Evolutionary conservation across 2,113 vertebrate species (phyloP), one percentile per base, ranked within the genome.

Genomic region (Chascanopsetta lugubris): DNA sequence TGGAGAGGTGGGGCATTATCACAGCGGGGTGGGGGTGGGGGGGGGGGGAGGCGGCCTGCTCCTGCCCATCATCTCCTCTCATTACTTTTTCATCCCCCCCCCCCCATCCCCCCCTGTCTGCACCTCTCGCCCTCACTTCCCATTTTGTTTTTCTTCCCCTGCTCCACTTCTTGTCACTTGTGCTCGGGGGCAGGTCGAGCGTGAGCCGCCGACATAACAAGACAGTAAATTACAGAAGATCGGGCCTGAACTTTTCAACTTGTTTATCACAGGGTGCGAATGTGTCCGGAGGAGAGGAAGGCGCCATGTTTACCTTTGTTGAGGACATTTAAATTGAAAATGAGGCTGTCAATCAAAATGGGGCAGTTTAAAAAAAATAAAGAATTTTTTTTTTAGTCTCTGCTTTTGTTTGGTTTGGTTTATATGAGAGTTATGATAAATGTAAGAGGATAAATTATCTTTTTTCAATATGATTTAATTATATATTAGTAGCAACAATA

Each of bases 1-100:
- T n/a, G n/a, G n/a, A n/a, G n/a, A n/a, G n/a, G n/a, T n/a, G n/a
- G n/a, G n/a, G n/a, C n/a, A n/a, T n/a, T n/a, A n/a, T n/a, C 30
- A 56, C 47, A 40, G 17, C 17, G 18, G 49, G 26, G n/a, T 22
- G 48, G 58, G 57, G 45, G 0, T 5, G 22, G 40, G 36, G 32
- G 9, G 32, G 4, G 17, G 34, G 29, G 38, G 54, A 48, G 42
- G 63, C 32, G 40, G 25, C 59, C 29, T 58, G 71, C 25, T 12
- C 36, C 32, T 46, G 20, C 25, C 34, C 34, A 38, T 65, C 85
- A 79, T 88, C 79, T 84, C 70, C 60, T 83, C 81, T 89, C 84
- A 89, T 88, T 71, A 87, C 57, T 87, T 71, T 84, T 89, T 88
- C 42, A 89, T 85, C 47, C 62, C 60, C 50, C 32, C 21, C 38